phyloP scores from a whole-genome alignment of 2,113 vertebrate genomes.

The Dolichotis patagonum region DNA sequence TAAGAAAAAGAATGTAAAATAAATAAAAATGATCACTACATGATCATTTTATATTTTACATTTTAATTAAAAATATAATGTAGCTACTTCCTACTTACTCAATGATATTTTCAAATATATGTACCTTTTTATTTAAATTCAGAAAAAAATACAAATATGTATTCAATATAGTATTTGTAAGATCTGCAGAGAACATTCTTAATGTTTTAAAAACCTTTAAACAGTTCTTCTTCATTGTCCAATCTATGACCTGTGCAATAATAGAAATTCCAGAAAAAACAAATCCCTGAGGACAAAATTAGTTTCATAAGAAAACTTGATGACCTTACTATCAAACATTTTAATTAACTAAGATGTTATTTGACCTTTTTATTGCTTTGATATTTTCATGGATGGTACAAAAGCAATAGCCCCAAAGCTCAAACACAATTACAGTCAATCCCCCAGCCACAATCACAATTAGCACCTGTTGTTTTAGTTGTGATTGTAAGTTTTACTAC shows the following conservation, averaged over 20 bases:
- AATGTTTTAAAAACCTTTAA: neutral
- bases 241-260: neutral
- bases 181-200: neutral
- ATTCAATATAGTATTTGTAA: neutral
- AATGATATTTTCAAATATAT: neutral
- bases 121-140: neutral
- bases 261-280: neutral
- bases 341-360: neutral
- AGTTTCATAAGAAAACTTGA: neutral
- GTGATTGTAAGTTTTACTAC: neutral
- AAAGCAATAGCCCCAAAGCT: neutral
- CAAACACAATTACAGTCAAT: neutral
- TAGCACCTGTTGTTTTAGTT: neutral
- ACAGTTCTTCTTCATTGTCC: neutral
- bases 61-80: neutral
- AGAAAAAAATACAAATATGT: neutral
- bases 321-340: neutral
- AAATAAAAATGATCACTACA: neutral
- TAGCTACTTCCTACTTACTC: neutral
- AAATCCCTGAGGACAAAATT: neutral
- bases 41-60: neutral
- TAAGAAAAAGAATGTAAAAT: neutral
- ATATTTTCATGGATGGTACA: neutral
- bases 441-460: too few species aligned
- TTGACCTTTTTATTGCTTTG: neutral